phyloP scores from a whole-genome alignment of 1,140 invertebrate species.

The Halotydeus destructor region DNA sequence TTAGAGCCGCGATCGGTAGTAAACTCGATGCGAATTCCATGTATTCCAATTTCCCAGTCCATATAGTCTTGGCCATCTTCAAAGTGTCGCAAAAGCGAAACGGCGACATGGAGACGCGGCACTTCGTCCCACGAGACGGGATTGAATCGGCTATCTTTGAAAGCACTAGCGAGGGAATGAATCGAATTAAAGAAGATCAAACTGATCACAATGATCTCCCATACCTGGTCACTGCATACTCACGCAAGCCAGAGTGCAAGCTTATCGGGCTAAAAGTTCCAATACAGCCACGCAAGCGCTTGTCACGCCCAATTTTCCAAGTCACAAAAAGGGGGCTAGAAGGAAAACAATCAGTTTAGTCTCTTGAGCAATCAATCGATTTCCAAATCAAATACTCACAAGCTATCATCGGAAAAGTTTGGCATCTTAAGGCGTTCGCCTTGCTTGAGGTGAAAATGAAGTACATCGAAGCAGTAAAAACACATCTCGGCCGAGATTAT shows the following conservation, averaged over 20 bases:
- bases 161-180: slow-evolving; percentile 42
- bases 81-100: slow-evolving; percentile 84
- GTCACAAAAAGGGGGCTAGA: slow-evolving; percentile 92
- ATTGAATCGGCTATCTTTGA: slow-evolving; percentile 88
- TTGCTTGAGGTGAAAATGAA: slow-evolving; percentile 78
- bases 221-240: slow-evolving; percentile 81
- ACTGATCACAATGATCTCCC: background rate
- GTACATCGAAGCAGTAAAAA: slow-evolving; percentile 92
- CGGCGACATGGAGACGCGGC: slow-evolving; percentile 70
- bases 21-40: slow-evolving; percentile 97
- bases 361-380: background rate
- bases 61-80: slow-evolving; percentile 83
- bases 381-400: slow-evolving; percentile 41
- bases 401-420: slow-evolving; percentile 79
- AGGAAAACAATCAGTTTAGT: slow-evolving; percentile 19
- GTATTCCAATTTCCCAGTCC: slow-evolving; percentile 89
- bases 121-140: slow-evolving; percentile 88
- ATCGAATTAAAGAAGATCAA: background rate
- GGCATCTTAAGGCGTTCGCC: slow-evolving; percentile 68
- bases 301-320: slow-evolving; percentile 88
- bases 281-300: slow-evolving; percentile 74
- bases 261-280: slow-evolving; percentile 88
- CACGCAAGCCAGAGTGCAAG: slow-evolving; percentile 69
- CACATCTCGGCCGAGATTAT: slow-evolving; percentile 86
- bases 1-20: slow-evolving; percentile 81